Percentiles rank a stretch among this genome's conserved stretches.
These are phyloP conservation scores for Urocitellus parryii DNA, from an alignment of 2,113 vertebrate species.

Conservation along the genomic window DNA sequence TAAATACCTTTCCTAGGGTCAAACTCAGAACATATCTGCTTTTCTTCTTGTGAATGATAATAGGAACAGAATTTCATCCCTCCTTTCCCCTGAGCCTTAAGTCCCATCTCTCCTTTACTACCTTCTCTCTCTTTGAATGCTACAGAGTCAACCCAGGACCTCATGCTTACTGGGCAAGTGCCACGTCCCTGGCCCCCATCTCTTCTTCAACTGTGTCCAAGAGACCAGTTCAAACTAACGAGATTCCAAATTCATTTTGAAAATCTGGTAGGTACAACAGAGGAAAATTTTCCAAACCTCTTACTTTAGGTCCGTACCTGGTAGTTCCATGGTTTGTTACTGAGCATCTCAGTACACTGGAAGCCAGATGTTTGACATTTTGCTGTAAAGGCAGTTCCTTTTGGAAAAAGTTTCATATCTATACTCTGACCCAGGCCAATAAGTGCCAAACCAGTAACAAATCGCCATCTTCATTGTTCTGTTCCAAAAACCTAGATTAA, in stretches of 20 bases:
- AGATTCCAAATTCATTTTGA: background rate
- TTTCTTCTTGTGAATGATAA: background rate
- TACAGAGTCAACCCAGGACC: too few species aligned
- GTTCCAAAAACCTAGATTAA: constrained; percentile 92
- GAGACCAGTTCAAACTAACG: background rate
- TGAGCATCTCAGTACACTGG: constrained; percentile 97
- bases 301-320: constrained; percentile 88
- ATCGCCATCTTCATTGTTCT: constrained; percentile 85
- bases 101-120: background rate
- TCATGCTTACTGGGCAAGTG: background rate
- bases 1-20: too few species aligned
- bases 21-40: too few species aligned
- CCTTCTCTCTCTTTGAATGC: too few species aligned
- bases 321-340: constrained; percentile 94
- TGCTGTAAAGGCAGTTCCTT: constrained; percentile 92
- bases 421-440: constrained; percentile 97
- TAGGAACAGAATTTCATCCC: background rate
- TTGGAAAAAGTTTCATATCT: constrained; percentile 95
- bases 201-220: background rate
- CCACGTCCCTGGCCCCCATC: background rate
- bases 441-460: constrained; percentile 92
- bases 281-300: background rate
- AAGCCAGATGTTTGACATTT: constrained; percentile 96
- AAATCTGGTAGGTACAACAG: background rate
- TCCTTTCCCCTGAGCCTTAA: background rate